Percentiles rank a stretch among this genome's conserved stretches.
phyloP scores from a whole-genome alignment of 2,888 invertebrate species.

The Cistogaster globosa region DNA sequence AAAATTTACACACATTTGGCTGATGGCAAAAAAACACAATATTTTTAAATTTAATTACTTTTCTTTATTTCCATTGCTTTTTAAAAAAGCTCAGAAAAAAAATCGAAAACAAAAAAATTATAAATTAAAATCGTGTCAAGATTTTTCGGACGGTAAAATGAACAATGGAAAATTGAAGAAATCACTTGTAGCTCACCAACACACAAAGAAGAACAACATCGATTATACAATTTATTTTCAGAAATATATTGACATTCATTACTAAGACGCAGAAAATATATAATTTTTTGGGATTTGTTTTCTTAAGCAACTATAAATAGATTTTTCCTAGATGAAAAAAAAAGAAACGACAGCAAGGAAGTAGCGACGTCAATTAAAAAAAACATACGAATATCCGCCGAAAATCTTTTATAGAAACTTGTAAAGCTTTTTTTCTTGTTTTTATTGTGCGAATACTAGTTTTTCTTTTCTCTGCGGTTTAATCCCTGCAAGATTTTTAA shows the following conservation, averaged over 20 bases:
- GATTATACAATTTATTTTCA: constrained; percentile 23
- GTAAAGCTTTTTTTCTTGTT: no score
- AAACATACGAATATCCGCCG: no score
- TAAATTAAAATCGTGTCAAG: constrained; percentile 20
- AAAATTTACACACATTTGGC: constrained; percentile 48
- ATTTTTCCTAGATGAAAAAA: not conserved
- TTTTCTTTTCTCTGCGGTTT: no score
- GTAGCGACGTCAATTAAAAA: no score
- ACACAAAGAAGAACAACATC: constrained; percentile 1
- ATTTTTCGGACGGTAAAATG: constrained; percentile 30
- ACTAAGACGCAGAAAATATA: constrained; percentile 29
- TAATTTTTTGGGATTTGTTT: not conserved
- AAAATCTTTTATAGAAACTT: no score
- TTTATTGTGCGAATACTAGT: no score
- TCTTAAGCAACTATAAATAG: not conserved
- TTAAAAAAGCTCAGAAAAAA: not conserved
- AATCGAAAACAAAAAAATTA: constrained; percentile 6
- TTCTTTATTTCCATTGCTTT: not conserved
- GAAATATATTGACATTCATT: constrained; percentile 20
- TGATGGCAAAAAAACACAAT: constrained; percentile 32
- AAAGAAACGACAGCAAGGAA: no score
- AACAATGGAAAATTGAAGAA: not conserved
- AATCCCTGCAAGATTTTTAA: no score
- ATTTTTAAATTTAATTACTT: not conserved
- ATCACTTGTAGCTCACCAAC: not conserved